These are phyloP conservation scores for Synergus itoensis DNA, from an alignment of 2,888 invertebrate genomes.

Conservation along the genomic window DNA sequence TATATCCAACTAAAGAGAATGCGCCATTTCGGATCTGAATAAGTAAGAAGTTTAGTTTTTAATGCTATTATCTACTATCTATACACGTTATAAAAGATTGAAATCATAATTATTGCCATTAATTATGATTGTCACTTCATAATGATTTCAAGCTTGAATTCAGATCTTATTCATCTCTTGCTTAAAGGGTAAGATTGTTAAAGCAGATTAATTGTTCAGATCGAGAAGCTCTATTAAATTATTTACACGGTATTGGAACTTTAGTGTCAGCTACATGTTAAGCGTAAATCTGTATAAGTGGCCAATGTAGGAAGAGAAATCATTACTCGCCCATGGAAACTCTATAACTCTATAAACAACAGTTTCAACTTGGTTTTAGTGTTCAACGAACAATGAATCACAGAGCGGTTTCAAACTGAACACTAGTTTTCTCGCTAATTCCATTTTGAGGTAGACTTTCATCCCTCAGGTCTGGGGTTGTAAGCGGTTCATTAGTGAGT, in stretches of 20 bases:
- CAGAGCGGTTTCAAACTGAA: not conserved
- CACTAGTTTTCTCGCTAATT: slow-evolving; percentile 27
- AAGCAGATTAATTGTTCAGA: not conserved
- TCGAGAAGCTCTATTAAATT: not conserved
- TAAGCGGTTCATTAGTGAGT: slow-evolving; percentile 26
- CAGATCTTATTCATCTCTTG: too few species aligned
- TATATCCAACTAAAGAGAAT: too few species aligned
- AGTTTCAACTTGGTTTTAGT: slow-evolving; percentile 25
- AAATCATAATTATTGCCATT: too few species aligned
- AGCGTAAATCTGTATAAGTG: not conserved
- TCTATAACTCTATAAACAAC: slow-evolving; percentile 28
- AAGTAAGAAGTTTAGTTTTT: too few species aligned
- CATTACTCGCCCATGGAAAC: not conserved
- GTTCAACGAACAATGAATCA: slow-evolving; percentile 12
- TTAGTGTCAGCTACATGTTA: not conserved
- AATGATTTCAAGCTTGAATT: too few species aligned
- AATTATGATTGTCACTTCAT: too few species aligned
- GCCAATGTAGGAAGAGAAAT: not conserved
- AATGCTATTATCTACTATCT: too few species aligned
- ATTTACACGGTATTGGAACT: not conserved
- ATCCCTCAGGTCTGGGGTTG: slow-evolving; percentile 3
- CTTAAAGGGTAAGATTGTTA: too few species aligned
- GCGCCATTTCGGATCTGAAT: too few species aligned
- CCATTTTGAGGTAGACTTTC: slow-evolving; percentile 22
- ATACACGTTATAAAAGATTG: too few species aligned